Conservation (phyloP, 2,797 vertebrate species). For the Atherinosoma microstoma region DNA sequence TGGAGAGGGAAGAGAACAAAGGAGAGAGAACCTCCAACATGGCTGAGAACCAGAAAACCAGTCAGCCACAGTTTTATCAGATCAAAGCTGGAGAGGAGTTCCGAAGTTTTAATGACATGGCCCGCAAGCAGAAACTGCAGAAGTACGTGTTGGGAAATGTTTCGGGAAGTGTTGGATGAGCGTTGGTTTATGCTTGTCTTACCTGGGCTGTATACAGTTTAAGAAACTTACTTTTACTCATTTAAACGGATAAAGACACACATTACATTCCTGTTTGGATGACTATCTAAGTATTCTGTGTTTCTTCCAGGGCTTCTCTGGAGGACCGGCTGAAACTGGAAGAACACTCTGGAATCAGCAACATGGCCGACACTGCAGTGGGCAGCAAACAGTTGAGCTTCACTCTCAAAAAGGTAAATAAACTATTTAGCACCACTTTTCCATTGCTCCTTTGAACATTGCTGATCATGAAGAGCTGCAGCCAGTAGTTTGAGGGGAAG, state of each 20-base stretch:
- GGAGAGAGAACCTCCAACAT: conserved; percentile 17
- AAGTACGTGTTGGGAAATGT: conserved; percentile 86
- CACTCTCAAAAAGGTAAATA: conserved; percentile 91
- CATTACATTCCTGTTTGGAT: neutral
- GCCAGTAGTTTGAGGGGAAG: neutral
- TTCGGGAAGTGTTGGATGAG: neutral
- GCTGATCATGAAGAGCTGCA: neutral
- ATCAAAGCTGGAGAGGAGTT: conserved; percentile 97
- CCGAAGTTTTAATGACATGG: conserved; percentile 91
- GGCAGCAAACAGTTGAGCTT: conserved; percentile 98
- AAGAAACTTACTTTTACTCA: neutral
- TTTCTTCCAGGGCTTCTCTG: conserved; percentile 88
- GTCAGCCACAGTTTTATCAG: conserved; percentile 93
- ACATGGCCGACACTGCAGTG: conserved; percentile 85
- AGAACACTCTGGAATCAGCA: conserved; percentile 85
- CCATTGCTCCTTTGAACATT: neutral
- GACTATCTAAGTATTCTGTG: conserved; percentile 16
- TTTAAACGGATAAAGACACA: neutral
- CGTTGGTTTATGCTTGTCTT: no score
- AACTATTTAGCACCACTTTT: neutral
- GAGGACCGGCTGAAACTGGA: conserved; percentile 93
- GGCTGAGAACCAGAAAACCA: conserved; percentile 40
- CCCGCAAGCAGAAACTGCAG: conserved; percentile 91
- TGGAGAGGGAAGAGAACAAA: conserved; percentile 56
- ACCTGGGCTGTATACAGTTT: neutral